Base-by-base conservation (phyloP, 2,113 vertebrate genomes). In the Otis tarda region DNA sequence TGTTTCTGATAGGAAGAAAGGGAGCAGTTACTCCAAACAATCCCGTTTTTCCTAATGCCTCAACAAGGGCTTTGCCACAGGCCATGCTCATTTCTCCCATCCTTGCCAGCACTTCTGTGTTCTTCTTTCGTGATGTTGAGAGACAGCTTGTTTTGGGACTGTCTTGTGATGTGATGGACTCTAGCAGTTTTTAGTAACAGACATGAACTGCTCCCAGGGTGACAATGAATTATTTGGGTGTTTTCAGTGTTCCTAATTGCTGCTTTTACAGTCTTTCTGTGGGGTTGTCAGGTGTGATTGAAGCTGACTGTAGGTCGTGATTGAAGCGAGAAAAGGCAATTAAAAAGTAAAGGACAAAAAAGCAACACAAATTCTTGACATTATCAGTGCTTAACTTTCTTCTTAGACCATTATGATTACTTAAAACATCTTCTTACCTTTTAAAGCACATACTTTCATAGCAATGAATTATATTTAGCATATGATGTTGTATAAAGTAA, bases 161-260 rank as follows among this genome's bases (percentile, higher is more conserved):
- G 37, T 41, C 68, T 57, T n/a, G 69, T 67, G 65, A n/a, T 65
- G 70, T 71, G 79, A 79, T 68, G 59, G 52, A 88, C 73, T 92
- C 33, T 6, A 28, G 56, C 8, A 3, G 19, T 61, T 95, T 93
- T 80, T 63, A 78, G 37, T 90, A 67, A 69, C 18, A 28, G 77
- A 23, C 63, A 68, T 30, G 91, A 94, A 68, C 83, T 90, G 82
- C 64, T 96, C 92, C 74, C 76, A 59, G 21, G 87, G 52, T 82
- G 81, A 70, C 70, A 77, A 74, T 96, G 91, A 92, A 94, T 93
- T 92, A 69, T 78, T 83, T 79, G 63, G n/a, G 68, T 92, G 77
- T 52, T 92, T 95, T 90, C 77, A 47, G 64, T 71, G 33, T 56
- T 95, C 87, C 47, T 96, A 89, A 94, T 79, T 89, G 65, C 55